Conservation (phyloP, 1,140 invertebrate genomes). For the Cheumatopsyche charites region DNA sequence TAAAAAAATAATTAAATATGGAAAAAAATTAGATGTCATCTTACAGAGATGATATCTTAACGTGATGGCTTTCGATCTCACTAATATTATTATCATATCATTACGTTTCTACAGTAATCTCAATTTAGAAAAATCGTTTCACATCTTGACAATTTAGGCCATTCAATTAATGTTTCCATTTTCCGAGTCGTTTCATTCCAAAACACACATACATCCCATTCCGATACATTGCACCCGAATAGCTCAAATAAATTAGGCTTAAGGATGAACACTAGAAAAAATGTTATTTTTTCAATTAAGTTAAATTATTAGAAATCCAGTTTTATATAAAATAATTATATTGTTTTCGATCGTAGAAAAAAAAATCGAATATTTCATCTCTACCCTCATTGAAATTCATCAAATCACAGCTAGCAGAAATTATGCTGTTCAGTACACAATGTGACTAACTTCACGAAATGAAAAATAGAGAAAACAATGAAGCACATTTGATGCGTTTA, state of each 20-base stretch:
- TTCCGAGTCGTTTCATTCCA: background rate
- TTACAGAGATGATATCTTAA: conserved; percentile 38
- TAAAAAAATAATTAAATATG: conserved; percentile 44
- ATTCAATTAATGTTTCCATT: background rate
- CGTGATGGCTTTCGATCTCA: background rate
- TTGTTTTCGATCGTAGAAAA: too few species aligned
- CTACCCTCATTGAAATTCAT: too few species aligned
- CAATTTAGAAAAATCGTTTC: background rate
- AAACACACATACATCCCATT: background rate
- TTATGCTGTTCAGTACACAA: too few species aligned
- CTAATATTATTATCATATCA: background rate
- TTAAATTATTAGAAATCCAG: too few species aligned
- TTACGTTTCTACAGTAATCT: background rate
- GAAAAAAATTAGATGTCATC: conserved; percentile 36
- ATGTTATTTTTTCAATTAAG: too few species aligned
- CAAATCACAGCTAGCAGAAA: too few species aligned
- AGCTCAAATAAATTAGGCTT: conserved; percentile 17
- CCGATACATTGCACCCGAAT: conserved; percentile 23
- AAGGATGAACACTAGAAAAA: too few species aligned
- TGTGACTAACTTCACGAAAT: too few species aligned
- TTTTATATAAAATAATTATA: too few species aligned
- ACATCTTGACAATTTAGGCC: background rate
- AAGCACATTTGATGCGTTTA: too few species aligned
- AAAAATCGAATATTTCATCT: too few species aligned
- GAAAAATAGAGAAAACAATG: too few species aligned